A percentile compares a stretch with the other conserved stretches of the same genome.
Evolutionary conservation across 2,113 vertebrate species (phyloP).

Genomic region (Melospiza melodia): DNA sequence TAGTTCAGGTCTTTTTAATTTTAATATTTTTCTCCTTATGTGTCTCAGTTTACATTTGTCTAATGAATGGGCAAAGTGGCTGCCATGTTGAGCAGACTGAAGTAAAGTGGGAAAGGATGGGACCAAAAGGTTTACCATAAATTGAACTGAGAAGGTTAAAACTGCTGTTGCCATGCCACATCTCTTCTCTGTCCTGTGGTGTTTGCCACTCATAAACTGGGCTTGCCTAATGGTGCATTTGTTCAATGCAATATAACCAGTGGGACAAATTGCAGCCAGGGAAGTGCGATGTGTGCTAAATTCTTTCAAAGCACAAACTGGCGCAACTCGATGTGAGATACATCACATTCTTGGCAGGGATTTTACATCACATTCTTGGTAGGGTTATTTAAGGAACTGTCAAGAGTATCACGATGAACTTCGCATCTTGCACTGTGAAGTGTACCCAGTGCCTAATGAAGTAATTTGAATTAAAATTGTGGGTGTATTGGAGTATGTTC

Average conservation of each 20-base stretch:
- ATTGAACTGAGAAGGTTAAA: not conserved
- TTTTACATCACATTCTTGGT: not conserved
- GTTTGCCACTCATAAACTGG: not conserved
- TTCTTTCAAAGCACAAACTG: not conserved
- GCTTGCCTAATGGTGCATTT: not conserved
- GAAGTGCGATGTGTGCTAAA: not conserved
- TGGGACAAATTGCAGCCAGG: not conserved
- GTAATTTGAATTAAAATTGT: not conserved
- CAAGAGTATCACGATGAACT: not conserved
- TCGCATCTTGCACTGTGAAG: not conserved
- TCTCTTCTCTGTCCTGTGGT: not conserved
- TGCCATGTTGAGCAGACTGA: not conserved
- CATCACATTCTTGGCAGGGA: fast-evolving
- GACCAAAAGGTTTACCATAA: not conserved
- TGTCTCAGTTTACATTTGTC: not conserved
- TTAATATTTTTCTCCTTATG: not conserved
- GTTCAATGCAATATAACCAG: not conserved
- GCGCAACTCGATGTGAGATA: not conserved
- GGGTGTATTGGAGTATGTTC: not conserved
- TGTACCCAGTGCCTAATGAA: not conserved
- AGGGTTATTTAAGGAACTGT: not conserved
- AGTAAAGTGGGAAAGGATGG: not conserved
- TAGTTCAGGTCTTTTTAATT: not conserved
- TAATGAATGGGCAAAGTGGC: not conserved
- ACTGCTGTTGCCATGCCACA: not conserved